Evolutionary conservation across 2,888 invertebrate genomes (phyloP), one percentile per base, ranked within the genome.

Genomic region (Sesamia inferens): DNA sequence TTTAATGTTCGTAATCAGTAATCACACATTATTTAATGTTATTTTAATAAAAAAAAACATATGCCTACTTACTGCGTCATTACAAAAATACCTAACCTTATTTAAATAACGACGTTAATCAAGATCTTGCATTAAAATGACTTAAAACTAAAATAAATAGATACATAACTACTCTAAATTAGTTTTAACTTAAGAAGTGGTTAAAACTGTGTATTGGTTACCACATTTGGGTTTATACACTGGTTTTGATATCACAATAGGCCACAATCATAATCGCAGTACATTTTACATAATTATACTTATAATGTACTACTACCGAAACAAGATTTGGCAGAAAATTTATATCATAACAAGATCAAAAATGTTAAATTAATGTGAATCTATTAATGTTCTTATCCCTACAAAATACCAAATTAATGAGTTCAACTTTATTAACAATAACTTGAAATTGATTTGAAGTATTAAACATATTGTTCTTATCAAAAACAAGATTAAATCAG

Each of bases 111-210:
- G 14, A 77, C 47, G 44, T 70, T 63, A 58, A 67, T 59, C 54
- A 74, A 81, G 66, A 71, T 74, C 66, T 78, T 71, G 73, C 68
- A 77, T 75, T 71, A 57, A 65, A 71, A 68, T 61, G 64, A 65
- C 77, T 79, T 82, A 84, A 44, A 73, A 62, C 47, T 61, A 79
- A 77, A 84, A 85, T 85, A 85, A 85, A 85, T 85, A 79, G 83
- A 81, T 72, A 71, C 58, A 57, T 31, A 68, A 77, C 79, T 77
- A 72, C 31, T 59, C 68, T 65, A 65, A 71, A 62, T 72, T 76
- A 74, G 63, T 48, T 68, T 61, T 54, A 62, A 69, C 64, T 58
- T 75, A 69, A 22, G 31, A 66, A 57, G 47, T 71, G 59, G 62
- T 48, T 71, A 22, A 58, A 70, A 63, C 68, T 72, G 67, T 71